Conservation (phyloP, 2,888 invertebrate species). For the Sinodicranocentrus sp. region DNA sequence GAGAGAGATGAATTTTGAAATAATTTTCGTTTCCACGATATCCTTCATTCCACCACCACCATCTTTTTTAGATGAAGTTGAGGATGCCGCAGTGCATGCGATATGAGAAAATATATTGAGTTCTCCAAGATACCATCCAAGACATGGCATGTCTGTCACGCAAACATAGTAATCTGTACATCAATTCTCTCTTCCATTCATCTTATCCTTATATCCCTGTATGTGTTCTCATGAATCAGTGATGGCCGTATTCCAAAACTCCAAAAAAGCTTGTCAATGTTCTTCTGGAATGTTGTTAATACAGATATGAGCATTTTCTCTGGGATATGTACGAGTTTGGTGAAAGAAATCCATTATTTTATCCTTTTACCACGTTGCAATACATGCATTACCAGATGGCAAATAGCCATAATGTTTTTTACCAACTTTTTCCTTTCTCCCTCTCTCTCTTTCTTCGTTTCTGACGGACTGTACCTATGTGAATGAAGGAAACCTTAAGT, state of each 20-base stretch:
- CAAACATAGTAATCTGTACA: constrained; percentile 21
- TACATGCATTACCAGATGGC: background rate
- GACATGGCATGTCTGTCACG: constrained; percentile 29
- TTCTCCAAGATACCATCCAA: background rate
- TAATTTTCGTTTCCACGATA: constrained; percentile 43
- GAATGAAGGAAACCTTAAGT: too few relatives aligned
- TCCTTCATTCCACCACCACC: background rate
- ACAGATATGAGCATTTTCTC: constrained; percentile 20
- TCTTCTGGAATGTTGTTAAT: constrained; percentile 36
- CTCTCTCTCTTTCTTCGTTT: too few relatives aligned
- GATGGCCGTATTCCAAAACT: constrained; percentile 56
- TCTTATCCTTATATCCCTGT: background rate
- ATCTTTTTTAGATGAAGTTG: constrained; percentile 11
- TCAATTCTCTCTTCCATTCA: constrained; percentile 20
- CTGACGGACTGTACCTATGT: too few relatives aligned
- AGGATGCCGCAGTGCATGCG: constrained; percentile 27
- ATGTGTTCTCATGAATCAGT: constrained; percentile 42
- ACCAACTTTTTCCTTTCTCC: background rate
- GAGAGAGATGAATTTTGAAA: constrained; percentile 38
- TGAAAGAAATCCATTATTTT: constrained; percentile 37
- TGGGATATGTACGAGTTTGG: constrained; percentile 1
- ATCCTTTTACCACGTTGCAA: constrained; percentile 16
- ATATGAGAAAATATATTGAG: constrained; percentile 36
- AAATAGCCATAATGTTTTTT: constrained; percentile 39
- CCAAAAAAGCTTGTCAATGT: constrained; percentile 51